Base-by-base conservation (phyloP, 2,888 invertebrate species). In the Drosophila mulleri region DNA sequence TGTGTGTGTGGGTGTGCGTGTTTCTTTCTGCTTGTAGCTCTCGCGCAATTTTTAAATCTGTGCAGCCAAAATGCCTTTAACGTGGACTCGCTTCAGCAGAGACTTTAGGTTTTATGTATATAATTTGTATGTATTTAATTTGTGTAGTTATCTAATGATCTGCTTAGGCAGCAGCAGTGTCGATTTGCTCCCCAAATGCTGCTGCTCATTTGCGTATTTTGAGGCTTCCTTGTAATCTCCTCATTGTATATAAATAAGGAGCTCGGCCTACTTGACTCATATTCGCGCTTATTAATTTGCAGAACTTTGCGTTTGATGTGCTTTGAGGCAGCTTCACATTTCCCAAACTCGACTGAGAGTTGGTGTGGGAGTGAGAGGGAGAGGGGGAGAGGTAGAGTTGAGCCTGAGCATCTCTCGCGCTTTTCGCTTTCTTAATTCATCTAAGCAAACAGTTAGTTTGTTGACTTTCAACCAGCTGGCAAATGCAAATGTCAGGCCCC, bases 41-140 rank as follows among this genome's bases (percentile, higher is more conserved):
- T 54, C 71, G 12, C 64, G 67, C 70, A 61, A 75, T 81, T 78
- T 72, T 83, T 75, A 83, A 83, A 83, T 73, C 83, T 60, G 37
- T 68, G 41, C 66, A 63, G 6, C 37, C 14, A n/a, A 39, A 39
- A 8, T 41, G 37, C 57, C 65, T 50, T 65, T 52, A 66, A 54
- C 52, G 72, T 47, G 18, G 35, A 23, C 54, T 14, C 23, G 18
- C 18, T 18, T 32, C 12, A 42, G 42, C 42, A 16, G 45, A 23
- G 45, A 1, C 23, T 45, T 23, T 16, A 45, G 23, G 23, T 20
- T 16, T 23, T 23, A 14, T 23, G 14, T 7, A 20, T 20, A 44
- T 6, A 12, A 37, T 16, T 37, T 5, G 2, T 44, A 9, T 42
- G 26, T 26, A 42, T n/a, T 18, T 42, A 42, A 42, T 18, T 9